These are phyloP conservation scores for Psittacula derbiana DNA, from an alignment of 2,797 vertebrate genomes.

Conservation along the genomic window DNA sequence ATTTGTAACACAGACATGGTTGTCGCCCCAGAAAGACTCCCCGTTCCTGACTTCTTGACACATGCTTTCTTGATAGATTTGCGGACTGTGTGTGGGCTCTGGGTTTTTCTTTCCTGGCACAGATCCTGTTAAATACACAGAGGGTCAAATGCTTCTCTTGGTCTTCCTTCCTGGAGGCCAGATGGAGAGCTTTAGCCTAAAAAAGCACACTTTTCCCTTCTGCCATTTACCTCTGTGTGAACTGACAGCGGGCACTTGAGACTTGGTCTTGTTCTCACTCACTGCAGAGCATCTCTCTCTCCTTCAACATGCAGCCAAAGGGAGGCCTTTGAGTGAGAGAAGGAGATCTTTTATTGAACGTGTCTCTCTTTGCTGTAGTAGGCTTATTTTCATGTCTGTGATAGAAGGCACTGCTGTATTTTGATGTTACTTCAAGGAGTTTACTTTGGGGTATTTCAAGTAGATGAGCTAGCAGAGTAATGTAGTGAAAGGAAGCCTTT, in stretches of 20 bases:
- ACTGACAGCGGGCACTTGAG: not conserved
- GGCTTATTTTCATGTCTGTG: not conserved
- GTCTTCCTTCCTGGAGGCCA: not conserved
- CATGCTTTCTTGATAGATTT: conserved; percentile 12
- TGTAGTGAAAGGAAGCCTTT: not conserved
- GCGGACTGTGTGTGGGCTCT: not conserved
- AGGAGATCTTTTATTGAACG: not conserved
- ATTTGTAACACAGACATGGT: not conserved
- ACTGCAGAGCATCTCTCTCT: not conserved
- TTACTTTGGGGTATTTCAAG: not conserved
- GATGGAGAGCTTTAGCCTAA: not conserved
- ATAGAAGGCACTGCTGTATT: not conserved
- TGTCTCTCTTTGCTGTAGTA: not conserved
- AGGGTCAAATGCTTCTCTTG: conserved; percentile 13
- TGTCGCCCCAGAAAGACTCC: not conserved
- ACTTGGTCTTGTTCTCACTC: not conserved
- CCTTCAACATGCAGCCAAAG: not conserved
- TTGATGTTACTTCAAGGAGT: not conserved
- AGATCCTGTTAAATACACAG: conserved; percentile 23
- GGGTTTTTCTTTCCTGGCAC: conserved; percentile 1
- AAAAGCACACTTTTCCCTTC: not conserved
- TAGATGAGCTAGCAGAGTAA: not conserved
- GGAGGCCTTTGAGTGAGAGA: not conserved
- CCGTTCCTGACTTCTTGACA: not conserved
- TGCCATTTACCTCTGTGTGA: not conserved